Percentiles rank a stretch among this genome's conserved stretches.
Evolutionary conservation across 2,113 vertebrate species (phyloP).

Genomic region (Xiphophorus maculatus): DNA sequence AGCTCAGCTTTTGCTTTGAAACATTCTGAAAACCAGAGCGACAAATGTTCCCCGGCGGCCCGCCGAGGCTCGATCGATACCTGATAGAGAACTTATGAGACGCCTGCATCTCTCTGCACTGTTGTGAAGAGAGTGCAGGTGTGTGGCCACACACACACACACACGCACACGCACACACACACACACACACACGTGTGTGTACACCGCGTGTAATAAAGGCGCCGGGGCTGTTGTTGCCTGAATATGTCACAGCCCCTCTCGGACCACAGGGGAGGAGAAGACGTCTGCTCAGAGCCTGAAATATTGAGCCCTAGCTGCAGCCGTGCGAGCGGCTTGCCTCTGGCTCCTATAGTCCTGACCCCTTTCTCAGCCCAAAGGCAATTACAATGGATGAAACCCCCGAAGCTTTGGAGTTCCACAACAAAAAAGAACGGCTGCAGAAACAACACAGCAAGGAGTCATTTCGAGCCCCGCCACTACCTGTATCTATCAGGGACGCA

Average conservation of each 20-base stretch:
- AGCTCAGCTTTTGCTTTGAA: slow-evolving; percentile 7
- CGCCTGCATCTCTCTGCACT: slow-evolving; percentile 5
- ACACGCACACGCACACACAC: neutral
- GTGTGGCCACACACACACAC: slow-evolving; percentile 2
- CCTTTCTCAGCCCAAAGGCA: slow-evolving; percentile 63
- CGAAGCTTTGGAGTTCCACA: slow-evolving; percentile 41
- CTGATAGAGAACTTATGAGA: slow-evolving; percentile 35
- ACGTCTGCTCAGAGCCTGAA: slow-evolving; percentile 63
- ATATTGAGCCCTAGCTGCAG: slow-evolving; percentile 60
- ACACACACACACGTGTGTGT: neutral
- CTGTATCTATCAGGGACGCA: slow-evolving; percentile 50
- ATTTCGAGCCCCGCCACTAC: slow-evolving; percentile 49
- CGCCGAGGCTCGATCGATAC: slow-evolving; percentile 42
- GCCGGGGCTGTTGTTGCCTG: slow-evolving; percentile 37
- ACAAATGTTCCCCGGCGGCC: slow-evolving; percentile 19
- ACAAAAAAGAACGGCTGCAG: slow-evolving; percentile 32
- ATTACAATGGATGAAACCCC: slow-evolving; percentile 68
- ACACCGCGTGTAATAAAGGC: slow-evolving; percentile 55
- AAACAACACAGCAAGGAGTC: slow-evolving; percentile 54
- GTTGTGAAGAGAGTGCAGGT: slow-evolving; percentile 16
- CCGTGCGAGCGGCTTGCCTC: slow-evolving; percentile 54
- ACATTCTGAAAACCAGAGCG: slow-evolving; percentile 3
- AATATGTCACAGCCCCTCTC: slow-evolving; percentile 65
- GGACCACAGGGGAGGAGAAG: slow-evolving; percentile 58
- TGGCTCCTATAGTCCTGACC: slow-evolving; percentile 64